Evolutionary conservation across 2,113 vertebrate species (phyloP), one percentile per base, ranked within the genome.

Genomic region (Thalassoma bifasciatum): DNA sequence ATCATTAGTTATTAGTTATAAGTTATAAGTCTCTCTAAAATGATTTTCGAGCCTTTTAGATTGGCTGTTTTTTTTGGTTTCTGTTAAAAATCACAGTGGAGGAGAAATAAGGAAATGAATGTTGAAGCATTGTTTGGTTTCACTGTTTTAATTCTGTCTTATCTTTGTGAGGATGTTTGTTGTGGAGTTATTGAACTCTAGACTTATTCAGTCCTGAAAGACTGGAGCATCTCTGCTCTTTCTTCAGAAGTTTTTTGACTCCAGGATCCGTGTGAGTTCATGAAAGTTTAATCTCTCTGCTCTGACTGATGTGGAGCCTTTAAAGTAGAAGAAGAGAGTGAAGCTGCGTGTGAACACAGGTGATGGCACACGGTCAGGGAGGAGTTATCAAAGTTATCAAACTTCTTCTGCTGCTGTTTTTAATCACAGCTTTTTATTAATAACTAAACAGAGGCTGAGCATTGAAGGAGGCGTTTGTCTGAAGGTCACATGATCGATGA

Each of bases 221-320:
- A 16, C 5, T 16, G 21, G 66, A 3, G 30, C 30, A 22, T 51
- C 46, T 14, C 51, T 2, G 23, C 40, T 65, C 34, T 47, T 56
- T 22, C 58, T 12, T 72, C 17, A 36, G 68, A 64, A 49, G 52
- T 23, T 14, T 66, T 51, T 53, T 0, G 47, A 23, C 53, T 23
- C 49, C 63, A 37, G 59, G 9, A 21, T 66, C 69, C 66, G 42
- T 8, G 46, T 62, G 36, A 51, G 22, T 58, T 66, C 81, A 84
- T 86, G 38, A 79, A 79, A 73, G 66, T 75, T 72, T 81, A 38
- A 78, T 65, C 44, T 0, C 34, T 57, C 17, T 10, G n/a, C 49
- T 51, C 2, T 2, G 65, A 53, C 26, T 50, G 68, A 72, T 73
- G 63, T 68, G 0, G 16, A 73, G 10, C 40, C 77, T 56, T 72